Evolutionary conservation across 2,888 invertebrate species (phyloP).

Genomic region (Sipha maydis): DNA sequence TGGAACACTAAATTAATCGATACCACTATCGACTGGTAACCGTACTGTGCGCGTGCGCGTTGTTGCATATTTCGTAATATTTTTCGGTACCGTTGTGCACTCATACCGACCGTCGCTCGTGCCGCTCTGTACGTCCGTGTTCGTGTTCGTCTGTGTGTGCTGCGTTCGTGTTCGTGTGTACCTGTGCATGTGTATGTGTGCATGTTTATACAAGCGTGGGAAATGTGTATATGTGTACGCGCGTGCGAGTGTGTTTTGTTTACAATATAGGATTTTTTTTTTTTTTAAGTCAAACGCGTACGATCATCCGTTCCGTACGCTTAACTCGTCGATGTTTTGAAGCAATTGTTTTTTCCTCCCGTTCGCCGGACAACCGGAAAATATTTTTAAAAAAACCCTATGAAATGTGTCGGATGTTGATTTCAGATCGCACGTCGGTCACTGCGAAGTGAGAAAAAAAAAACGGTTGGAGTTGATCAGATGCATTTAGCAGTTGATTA

Average conservation of each 20-base stretch:
- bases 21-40: conserved; percentile 47
- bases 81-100: not conserved
- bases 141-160: not conserved
- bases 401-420: conserved; percentile 17
- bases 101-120: not conserved
- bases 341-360: not conserved
- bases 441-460: conserved; percentile 27
- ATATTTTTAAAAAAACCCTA: not conserved
- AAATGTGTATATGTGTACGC: not conserved
- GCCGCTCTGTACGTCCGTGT: not conserved
- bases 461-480: conserved; percentile 19
- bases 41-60: conserved; percentile 18
- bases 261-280: conserved; percentile 38
- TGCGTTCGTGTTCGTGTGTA: not conserved
- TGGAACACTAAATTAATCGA: conserved; percentile 49
- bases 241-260: conserved; percentile 49
- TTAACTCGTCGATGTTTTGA: not conserved
- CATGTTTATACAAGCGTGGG: not conserved
- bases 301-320: not conserved
- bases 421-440: not conserved
- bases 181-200: not conserved
- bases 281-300: not conserved
- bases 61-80: conserved; percentile 16
- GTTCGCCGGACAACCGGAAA: not conserved
- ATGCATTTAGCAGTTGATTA: conserved; percentile 20